Percentiles rank a stretch among this genome's conserved stretches.
Conservation (phyloP, 2,888 invertebrate species). For the Paralinhomoeus sp. region DNA sequence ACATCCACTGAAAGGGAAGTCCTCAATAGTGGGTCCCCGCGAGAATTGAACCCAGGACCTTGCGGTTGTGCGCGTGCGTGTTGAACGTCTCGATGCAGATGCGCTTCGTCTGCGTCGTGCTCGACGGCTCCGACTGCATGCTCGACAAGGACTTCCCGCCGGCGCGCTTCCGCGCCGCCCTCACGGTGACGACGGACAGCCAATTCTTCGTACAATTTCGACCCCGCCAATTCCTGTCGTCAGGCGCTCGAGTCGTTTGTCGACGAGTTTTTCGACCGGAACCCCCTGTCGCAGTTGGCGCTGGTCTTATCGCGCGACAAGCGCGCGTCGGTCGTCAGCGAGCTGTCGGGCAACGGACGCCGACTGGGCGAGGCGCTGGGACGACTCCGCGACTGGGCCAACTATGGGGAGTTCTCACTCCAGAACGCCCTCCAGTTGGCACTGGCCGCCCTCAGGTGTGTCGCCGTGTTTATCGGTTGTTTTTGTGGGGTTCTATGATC, state of each 20-base stretch:
- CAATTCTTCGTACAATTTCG: no score
- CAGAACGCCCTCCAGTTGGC: constrained; percentile 84
- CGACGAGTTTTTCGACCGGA: constrained; percentile 91
- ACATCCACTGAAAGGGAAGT: no score
- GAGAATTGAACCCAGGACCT: no score
- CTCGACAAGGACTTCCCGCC: constrained; percentile 81
- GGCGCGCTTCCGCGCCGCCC: constrained; percentile 56
- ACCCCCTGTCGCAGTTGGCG: constrained; percentile 90
- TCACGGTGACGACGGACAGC: no score
- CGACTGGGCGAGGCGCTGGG: constrained; percentile 28
- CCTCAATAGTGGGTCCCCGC: no score
- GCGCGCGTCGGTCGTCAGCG: constrained; percentile 69
- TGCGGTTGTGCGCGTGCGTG: no score
- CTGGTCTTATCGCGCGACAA: constrained; percentile 72
- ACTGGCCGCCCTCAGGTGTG: constrained; percentile 22
- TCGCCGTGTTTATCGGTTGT: background rate
- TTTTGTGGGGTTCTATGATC: no score
- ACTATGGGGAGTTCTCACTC: constrained; percentile 82
- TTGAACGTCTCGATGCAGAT: no score
- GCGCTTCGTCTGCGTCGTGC: constrained; percentile 69
- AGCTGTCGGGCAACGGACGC: constrained; percentile 44
- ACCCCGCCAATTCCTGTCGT: no score
- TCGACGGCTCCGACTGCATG: constrained; percentile 89
- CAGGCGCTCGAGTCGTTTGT: constrained; percentile 62
- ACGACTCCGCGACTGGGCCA: constrained; percentile 36